Conservation (phyloP, 2,113 vertebrate species). For the Romanogobio albipinnatus region DNA sequence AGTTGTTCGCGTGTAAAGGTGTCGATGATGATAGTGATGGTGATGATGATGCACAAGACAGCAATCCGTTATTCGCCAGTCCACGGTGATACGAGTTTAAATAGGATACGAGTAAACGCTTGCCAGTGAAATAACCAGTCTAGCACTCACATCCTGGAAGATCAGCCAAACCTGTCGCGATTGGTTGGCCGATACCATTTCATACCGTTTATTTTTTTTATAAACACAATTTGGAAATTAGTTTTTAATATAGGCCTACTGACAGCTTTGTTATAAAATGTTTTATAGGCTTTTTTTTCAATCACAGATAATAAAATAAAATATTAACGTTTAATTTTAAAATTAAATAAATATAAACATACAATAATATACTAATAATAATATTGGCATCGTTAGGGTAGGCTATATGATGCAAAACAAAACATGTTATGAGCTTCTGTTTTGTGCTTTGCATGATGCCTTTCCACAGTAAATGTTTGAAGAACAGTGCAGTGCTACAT, state of each 20-base stretch:
- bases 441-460: background rate
- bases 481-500: slow-evolving; percentile 1
- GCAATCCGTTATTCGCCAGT: slow-evolving; percentile 62
- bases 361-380: too few relatives aligned
- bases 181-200: slow-evolving; percentile 61
- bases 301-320: too few relatives aligned
- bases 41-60: slow-evolving; percentile 23
- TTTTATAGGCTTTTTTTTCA: too few relatives aligned
- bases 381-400: too few relatives aligned
- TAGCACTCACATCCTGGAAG: slow-evolving; percentile 43
- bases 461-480: background rate
- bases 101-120: slow-evolving; percentile 66
- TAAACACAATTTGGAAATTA: background rate
- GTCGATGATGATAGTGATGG: background rate
- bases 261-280: background rate
- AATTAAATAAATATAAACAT: too few relatives aligned
- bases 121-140: slow-evolving; percentile 57
- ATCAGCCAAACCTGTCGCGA: slow-evolving; percentile 46
- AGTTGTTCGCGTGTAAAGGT: background rate
- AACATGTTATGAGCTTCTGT: background rate
- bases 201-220: background rate
- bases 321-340: too few relatives aligned
- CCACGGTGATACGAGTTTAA: slow-evolving; percentile 66
- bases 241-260: background rate
- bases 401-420: too few relatives aligned